phyloP scores from a whole-genome alignment of 2,113 vertebrate species.

The Piaya cayana region DNA sequence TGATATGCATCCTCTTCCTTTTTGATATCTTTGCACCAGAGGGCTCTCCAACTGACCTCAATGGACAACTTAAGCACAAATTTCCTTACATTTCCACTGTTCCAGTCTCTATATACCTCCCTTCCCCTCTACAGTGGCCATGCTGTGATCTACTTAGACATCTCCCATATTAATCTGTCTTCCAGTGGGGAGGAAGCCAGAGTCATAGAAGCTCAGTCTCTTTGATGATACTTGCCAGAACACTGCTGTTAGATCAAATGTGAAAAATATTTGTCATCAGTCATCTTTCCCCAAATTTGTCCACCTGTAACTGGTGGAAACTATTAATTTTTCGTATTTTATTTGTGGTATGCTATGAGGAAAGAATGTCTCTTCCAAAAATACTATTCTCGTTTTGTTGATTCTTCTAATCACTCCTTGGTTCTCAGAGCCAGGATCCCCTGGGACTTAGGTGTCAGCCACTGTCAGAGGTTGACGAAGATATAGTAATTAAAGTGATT shows the following conservation, averaged over 20 bases:
- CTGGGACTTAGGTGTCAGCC: neutral
- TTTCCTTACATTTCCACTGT: neutral
- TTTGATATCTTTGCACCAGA: neutral
- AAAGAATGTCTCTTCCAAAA: neutral
- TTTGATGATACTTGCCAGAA: neutral
- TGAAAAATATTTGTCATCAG: neutral
- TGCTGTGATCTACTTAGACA: neutral
- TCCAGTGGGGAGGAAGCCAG: fast-evolving
- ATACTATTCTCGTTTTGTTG: neutral
- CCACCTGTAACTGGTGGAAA: neutral
- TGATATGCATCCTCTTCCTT: neutral
- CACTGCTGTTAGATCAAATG: neutral
- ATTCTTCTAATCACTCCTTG: neutral
- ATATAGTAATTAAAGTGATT: neutral
- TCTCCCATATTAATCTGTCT: neutral
- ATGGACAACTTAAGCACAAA: neutral
- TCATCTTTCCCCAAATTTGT: neutral
- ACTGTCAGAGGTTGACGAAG: neutral
- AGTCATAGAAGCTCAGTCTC: neutral
- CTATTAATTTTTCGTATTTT: neutral
- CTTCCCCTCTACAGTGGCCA: neutral
- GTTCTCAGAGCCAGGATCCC: neutral
- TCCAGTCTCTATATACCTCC: neutral
- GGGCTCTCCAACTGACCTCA: neutral
- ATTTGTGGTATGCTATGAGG: neutral